Percentiles rank a stretch among this genome's conserved stretches.
phyloP scores from a whole-genome alignment of 64 coral and sea anemone species.

The Montipora cactus region DNA sequence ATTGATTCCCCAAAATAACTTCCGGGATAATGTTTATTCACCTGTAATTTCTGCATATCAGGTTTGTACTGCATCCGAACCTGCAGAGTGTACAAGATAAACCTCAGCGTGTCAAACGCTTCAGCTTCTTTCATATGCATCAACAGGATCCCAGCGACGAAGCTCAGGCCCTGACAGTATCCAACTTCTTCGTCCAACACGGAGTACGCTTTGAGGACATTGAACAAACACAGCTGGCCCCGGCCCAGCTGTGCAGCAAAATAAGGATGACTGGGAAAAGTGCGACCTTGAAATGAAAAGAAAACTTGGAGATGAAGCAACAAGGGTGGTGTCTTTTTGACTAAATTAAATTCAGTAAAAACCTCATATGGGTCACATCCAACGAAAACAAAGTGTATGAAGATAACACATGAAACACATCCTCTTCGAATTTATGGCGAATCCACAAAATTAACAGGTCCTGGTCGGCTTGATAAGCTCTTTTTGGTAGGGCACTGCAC shows the following conservation, averaged over 20 bases:
- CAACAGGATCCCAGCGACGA: slow-evolving; percentile 95
- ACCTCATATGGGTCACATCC: too few species aligned
- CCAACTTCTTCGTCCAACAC: slow-evolving; percentile 89
- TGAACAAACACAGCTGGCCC: slow-evolving; percentile 92
- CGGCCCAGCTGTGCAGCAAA: slow-evolving; percentile 81
- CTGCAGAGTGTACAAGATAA: slow-evolving; percentile 67
- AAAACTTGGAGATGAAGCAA: not conserved
- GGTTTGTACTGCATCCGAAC: slow-evolving; percentile 93
- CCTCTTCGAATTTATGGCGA: too few species aligned
- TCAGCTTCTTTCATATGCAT: slow-evolving; percentile 95
- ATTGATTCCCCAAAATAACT: too few species aligned
- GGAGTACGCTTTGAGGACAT: slow-evolving; percentile 91
- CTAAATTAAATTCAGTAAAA: too few species aligned
- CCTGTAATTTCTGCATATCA: slow-evolving; percentile 93
- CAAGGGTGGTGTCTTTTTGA: too few species aligned
- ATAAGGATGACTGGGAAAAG: slow-evolving; percentile 91
- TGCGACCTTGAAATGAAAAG: slow-evolving; percentile 68
- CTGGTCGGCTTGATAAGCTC: too few species aligned
- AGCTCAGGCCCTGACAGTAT: slow-evolving; percentile 98
- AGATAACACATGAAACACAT: too few species aligned
- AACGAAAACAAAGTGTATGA: too few species aligned
- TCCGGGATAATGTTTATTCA: not conserved
- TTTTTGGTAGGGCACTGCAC: too few species aligned
- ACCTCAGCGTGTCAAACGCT: slow-evolving; percentile 84
- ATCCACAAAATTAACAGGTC: too few species aligned